A percentile compares a stretch with the other conserved stretches of the same genome.
Evolutionary conservation across 2,888 invertebrate species (phyloP).

Genomic region (Arctia plantaginis): DNA sequence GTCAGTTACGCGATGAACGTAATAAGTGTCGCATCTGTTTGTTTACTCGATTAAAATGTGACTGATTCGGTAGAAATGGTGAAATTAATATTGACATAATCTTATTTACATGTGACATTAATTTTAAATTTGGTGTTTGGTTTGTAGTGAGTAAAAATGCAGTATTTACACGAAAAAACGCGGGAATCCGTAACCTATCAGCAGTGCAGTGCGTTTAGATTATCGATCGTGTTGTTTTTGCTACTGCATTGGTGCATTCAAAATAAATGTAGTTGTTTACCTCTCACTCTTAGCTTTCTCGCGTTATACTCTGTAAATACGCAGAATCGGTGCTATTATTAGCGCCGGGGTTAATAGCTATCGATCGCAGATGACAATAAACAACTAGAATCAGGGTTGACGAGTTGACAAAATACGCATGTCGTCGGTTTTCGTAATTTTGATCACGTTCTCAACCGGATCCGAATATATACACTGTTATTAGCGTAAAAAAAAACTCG

Average conservation of each 20-base stretch:
- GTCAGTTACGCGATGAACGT: slow-evolving; percentile 78
- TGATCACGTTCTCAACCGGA: slow-evolving; percentile 59
- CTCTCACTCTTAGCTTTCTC: slow-evolving; percentile 58
- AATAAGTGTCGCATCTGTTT: slow-evolving; percentile 71
- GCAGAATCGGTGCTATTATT: slow-evolving; percentile 58
- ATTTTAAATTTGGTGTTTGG: slow-evolving; percentile 28
- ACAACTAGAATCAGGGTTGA: slow-evolving; percentile 41
- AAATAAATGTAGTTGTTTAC: slow-evolving; percentile 76
- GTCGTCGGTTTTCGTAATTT: slow-evolving; percentile 46
- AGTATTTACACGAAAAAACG: slow-evolving; percentile 65
- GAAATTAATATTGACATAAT: slow-evolving; percentile 27
- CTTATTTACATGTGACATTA: slow-evolving; percentile 27
- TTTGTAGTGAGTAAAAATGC: slow-evolving; percentile 38
- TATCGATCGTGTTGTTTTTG: slow-evolving; percentile 80
- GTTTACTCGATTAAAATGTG: slow-evolving; percentile 53
- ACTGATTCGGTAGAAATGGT: slow-evolving; percentile 43
- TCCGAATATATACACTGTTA: slow-evolving; percentile 53
- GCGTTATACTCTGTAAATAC: slow-evolving; percentile 52
- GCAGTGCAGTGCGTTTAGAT: slow-evolving; percentile 65
- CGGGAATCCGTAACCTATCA: slow-evolving; percentile 62
- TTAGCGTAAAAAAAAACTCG: slow-evolving; percentile 56
- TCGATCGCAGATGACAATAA: slow-evolving; percentile 55
- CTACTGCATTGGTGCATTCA: slow-evolving; percentile 64
- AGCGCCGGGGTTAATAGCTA: slow-evolving; percentile 60
- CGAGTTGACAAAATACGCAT: slow-evolving; percentile 30